Conservation (phyloP, 2,888 invertebrate species). For the Caenorhabditis uteleia region DNA sequence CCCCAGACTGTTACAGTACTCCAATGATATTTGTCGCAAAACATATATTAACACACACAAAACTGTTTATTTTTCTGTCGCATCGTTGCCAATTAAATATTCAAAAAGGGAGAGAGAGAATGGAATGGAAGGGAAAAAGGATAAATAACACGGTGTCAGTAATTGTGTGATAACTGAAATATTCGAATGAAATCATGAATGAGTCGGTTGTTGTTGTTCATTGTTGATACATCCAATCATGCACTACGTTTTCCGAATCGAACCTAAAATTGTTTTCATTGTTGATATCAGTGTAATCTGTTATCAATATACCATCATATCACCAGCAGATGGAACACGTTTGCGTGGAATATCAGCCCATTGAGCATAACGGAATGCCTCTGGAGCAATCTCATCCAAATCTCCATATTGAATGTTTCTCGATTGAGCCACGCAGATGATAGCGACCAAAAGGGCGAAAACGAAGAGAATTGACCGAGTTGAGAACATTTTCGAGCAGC, state of each 20-base stretch:
- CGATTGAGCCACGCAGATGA: conserved; percentile 17
- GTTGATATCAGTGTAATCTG: neutral
- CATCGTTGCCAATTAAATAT: too few species aligned
- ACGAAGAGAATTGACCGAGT: conserved; percentile 19
- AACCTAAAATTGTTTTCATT: neutral
- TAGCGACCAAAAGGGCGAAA: conserved; percentile 20
- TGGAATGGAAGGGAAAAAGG: too few species aligned
- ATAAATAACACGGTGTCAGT: too few species aligned
- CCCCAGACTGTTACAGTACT: too few species aligned
- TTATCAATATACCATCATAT: conserved; percentile 22
- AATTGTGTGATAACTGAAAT: too few species aligned
- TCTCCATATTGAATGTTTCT: conserved; percentile 36
- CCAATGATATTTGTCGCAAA: too few species aligned
- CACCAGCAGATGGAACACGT: conserved; percentile 34
- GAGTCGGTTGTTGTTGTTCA: too few species aligned
- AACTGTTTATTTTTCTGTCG: too few species aligned
- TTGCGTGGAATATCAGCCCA: conserved; percentile 37
- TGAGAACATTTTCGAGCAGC: conserved; percentile 13
- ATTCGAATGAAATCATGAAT: too few species aligned
- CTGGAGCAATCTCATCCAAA: conserved; percentile 22
- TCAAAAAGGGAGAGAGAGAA: too few species aligned
- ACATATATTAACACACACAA: too few species aligned
- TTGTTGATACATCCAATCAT: too few species aligned
- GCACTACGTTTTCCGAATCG: conserved; percentile 1
- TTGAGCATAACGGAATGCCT: conserved; percentile 31